Evolutionary conservation across 2,113 vertebrate genomes (phyloP).

Genomic region (Oreochromis spilurus): DNA sequence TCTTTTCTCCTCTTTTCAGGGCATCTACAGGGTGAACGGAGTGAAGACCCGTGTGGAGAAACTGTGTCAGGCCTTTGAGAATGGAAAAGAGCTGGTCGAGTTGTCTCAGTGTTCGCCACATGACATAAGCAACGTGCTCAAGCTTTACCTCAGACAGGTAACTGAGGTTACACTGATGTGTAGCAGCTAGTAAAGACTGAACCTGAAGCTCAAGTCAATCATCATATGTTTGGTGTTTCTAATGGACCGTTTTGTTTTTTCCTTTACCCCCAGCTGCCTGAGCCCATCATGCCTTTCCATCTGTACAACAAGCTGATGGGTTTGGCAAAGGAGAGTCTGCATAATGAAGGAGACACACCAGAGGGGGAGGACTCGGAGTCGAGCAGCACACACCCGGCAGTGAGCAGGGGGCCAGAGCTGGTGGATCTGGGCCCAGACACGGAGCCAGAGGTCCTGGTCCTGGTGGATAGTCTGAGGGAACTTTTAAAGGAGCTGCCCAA

Average conservation of each 20-base stretch:
- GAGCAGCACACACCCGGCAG: background rate
- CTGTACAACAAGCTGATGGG: constrained; percentile 92
- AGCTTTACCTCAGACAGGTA: constrained; percentile 95
- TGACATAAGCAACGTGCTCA: constrained; percentile 95
- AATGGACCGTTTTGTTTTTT: background rate
- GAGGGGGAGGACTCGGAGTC: constrained; percentile 54
- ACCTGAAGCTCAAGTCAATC: background rate
- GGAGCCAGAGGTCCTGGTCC: constrained; percentile 63
- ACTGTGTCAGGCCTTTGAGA: constrained; percentile 96
- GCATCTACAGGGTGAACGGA: constrained; percentile 94
- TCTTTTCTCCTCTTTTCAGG: constrained; percentile 63
- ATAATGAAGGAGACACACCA: constrained; percentile 47
- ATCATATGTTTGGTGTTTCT: background rate
- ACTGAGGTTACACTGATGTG: background rate
- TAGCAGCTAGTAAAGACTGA: background rate
- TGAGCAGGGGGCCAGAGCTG: constrained; percentile 65
- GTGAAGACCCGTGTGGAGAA: constrained; percentile 97
- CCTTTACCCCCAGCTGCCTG: constrained; percentile 78
- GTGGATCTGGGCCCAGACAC: constrained; percentile 72
- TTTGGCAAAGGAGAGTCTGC: constrained; percentile 89
- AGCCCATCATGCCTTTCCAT: constrained; percentile 88
- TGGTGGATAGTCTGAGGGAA: constrained; percentile 79
- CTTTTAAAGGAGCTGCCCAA: constrained; percentile 80
- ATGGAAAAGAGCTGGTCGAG: constrained; percentile 91
- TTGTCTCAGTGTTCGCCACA: constrained; percentile 90